Evolutionary conservation across 2,888 invertebrate species (phyloP), one percentile per base, ranked within the genome.

Genomic region (Stenchaetothrips biformis): DNA sequence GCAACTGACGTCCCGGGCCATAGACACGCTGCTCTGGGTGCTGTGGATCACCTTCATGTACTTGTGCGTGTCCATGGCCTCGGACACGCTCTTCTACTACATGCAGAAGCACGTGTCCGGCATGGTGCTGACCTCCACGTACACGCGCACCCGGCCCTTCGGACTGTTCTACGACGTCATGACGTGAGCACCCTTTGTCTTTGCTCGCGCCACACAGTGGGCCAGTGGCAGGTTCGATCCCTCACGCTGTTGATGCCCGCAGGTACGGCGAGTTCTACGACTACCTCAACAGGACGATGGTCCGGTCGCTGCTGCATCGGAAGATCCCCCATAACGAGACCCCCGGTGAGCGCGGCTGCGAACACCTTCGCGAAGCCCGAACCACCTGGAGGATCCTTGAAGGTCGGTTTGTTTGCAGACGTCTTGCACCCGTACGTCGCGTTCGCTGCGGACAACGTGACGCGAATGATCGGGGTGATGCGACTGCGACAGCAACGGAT

Each of bases 11-110:
- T 11, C 11, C 9, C 67, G 67, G 9, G 67, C 67, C 67, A 11
- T 25, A 8, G 67, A 74, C 67, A 74, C 67, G 25, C 11, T 74
- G 0, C 67, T 74, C 21, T 74, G 67, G 67, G 8, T 74, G 67
- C 67, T 74, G 67, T 74, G 67, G 67, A 74, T 74, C 8, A 11
- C 25, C 67, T 74, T 25, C 67, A 25, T 74, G 21, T 74, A 74
- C 67, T 21, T 8, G 21, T 21, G n/a, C 21, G 67, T 74, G 25
- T 25, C 67, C 21, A 11, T 11, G 9, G 67, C 21, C 67, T 74
- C 67, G 8, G 67, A 74, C 67, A n/a, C 21, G 67, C 67, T 74
- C 67, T 74, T 25, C 67, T 74, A 25, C 67, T 74, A 25, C 67
- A n/a, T 74, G 67, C 67, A 74, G 67, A 21, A 25, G 21, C 67